Conservation (phyloP, 2,113 vertebrate species). For the Sphyrna mokarran region DNA sequence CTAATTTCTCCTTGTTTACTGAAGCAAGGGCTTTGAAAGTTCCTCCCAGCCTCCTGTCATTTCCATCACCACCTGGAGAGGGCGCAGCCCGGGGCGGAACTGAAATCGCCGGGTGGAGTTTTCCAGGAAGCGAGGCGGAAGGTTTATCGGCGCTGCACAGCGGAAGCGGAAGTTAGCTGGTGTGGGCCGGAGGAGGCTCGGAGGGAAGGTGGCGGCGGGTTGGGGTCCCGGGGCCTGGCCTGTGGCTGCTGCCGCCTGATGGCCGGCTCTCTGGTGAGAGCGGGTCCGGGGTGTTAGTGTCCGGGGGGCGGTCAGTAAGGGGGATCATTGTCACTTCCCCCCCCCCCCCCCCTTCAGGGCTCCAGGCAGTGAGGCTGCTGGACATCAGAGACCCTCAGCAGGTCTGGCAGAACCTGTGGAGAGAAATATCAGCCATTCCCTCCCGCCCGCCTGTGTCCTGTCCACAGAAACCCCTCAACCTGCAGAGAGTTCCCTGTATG, state of each 20-base stretch:
- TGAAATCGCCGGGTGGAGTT: not conserved
- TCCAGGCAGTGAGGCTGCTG: too few species aligned
- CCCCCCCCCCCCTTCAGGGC: not conserved
- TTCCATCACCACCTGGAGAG: not conserved
- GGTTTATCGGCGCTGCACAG: not conserved
- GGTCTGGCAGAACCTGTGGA: not conserved
- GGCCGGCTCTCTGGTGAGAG: constrained; percentile 14
- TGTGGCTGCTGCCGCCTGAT: not conserved
- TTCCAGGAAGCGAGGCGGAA: not conserved
- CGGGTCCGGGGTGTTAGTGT: not conserved
- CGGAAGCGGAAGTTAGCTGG: not conserved
- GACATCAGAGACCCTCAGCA: too few species aligned
- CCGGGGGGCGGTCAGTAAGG: too few species aligned
- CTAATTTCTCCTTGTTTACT: not conserved
- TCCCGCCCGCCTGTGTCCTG: too few species aligned
- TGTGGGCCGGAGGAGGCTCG: not conserved
- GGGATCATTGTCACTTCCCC: too few species aligned
- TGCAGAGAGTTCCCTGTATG: too few species aligned
- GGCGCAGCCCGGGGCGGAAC: not conserved
- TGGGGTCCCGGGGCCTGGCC: not conserved
- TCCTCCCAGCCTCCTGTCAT: not conserved
- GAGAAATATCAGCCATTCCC: not conserved
- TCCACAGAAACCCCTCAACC: too few species aligned
- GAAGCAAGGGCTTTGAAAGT: too few species aligned
- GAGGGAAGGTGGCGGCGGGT: not conserved